Percentiles rank a stretch among this genome's conserved stretches.
Evolutionary conservation across 2,797 vertebrate genomes (phyloP).

Genomic region (Danio aesculapii): DNA sequence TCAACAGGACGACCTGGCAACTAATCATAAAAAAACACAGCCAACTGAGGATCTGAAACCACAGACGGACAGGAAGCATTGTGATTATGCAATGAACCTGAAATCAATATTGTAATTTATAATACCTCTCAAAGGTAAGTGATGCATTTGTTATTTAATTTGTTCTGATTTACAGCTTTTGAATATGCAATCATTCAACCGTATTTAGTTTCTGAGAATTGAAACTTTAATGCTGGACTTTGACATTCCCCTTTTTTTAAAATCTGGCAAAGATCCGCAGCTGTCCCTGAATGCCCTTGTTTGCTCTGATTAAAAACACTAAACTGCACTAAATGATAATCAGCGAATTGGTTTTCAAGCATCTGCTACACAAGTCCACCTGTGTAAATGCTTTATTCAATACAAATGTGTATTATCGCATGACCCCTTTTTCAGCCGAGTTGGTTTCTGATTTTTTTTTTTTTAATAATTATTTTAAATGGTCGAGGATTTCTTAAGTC

Average conservation of each 20-base stretch:
- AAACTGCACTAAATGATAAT: not conserved
- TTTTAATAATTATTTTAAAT: no score
- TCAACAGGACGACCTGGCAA: slow-evolving; percentile 17
- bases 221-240: slow-evolving; percentile 16
- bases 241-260: not conserved
- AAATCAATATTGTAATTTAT: slow-evolving; percentile 17
- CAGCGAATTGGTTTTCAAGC: slow-evolving; percentile 15
- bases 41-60: slow-evolving; percentile 37
- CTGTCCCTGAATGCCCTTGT: slow-evolving; percentile 26
- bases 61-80: slow-evolving; percentile 20
- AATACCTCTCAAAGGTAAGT: not conserved
- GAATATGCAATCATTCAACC: slow-evolving; percentile 6
- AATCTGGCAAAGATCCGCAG: not conserved
- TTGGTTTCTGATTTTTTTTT: no score
- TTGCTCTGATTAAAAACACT: slow-evolving; percentile 21
- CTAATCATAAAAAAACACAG: slow-evolving; percentile 24
- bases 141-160: slow-evolving; percentile 9
- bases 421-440: not conserved
- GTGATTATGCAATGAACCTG: slow-evolving; percentile 42
- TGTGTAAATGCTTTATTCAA: not conserved
- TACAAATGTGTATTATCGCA: not conserved
- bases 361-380: not conserved
- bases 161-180: not conserved
- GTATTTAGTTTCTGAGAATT: slow-evolving; percentile 21
- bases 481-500: no score